Evolutionary conservation across 2,888 invertebrate species (phyloP).

Genomic region (Ectemnius continuus): DNA sequence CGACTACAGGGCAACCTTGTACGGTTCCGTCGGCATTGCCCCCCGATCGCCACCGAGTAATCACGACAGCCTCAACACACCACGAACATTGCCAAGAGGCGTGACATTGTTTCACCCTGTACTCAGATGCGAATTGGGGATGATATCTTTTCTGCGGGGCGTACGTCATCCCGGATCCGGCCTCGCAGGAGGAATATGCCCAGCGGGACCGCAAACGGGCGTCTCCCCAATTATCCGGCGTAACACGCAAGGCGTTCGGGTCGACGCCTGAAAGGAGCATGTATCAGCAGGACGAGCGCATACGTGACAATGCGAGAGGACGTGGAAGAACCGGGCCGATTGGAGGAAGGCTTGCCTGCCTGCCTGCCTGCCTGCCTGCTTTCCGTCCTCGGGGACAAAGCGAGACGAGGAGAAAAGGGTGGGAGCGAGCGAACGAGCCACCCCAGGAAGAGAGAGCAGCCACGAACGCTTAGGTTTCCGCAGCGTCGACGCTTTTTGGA

Average conservation of each 20-base stretch:
- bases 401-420: conserved; percentile 13
- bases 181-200: conserved; percentile 39
- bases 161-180: conserved; percentile 35
- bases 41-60: conserved; percentile 1
- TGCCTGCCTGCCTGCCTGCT: conserved; percentile 31
- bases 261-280: conserved; percentile 56
- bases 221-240: conserved; percentile 67
- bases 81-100: neutral
- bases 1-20: neutral
- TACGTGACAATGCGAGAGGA: conserved; percentile 65
- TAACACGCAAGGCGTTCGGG: conserved; percentile 35
- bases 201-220: conserved; percentile 66
- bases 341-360: conserved; percentile 25
- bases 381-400: conserved; percentile 28
- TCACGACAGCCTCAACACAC: neutral
- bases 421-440: conserved; percentile 14
- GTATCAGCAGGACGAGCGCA: conserved; percentile 67
- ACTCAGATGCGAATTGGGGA: neutral
- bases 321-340: conserved; percentile 30
- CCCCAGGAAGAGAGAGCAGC: conserved; percentile 56
- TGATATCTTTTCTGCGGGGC: conserved; percentile 23
- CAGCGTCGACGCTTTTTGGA: conserved; percentile 77
- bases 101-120: neutral
- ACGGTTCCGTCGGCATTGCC: conserved; percentile 23
- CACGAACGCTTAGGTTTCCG: conserved; percentile 72